phyloP scores from a whole-genome alignment of 2,888 invertebrate species.

The Perizoma affinitatum region DNA sequence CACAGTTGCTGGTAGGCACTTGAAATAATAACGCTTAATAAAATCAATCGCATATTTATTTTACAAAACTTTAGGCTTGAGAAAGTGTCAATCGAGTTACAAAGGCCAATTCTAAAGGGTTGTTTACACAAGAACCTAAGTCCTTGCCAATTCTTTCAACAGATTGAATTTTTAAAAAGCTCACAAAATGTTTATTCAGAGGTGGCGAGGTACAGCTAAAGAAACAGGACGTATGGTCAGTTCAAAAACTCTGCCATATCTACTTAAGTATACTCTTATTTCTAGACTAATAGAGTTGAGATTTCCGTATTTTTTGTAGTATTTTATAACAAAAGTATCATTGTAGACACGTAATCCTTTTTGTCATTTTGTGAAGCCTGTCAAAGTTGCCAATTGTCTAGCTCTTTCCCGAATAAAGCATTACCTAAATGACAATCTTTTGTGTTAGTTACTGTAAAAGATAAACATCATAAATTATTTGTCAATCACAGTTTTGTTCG shows the following conservation, averaged over 20 bases:
- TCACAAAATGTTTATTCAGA: constrained; percentile 68
- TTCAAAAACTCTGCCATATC: constrained; percentile 17
- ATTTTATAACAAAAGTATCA: constrained; percentile 5
- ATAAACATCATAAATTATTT: constrained; percentile 77
- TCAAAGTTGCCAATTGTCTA: constrained; percentile 79
- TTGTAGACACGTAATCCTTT: constrained; percentile 65
- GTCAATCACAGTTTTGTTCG: constrained; percentile 64
- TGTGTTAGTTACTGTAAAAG: constrained; percentile 63
- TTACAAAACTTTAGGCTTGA: constrained; percentile 38
- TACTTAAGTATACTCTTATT: constrained; percentile 34
- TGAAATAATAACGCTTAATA: constrained; percentile 32
- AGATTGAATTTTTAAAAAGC: constrained; percentile 56
- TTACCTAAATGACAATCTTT: constrained; percentile 70
- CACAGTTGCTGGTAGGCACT: constrained; percentile 31
- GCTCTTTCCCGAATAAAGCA: constrained; percentile 62
- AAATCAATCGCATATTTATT: constrained; percentile 48
- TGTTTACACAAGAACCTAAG: constrained; percentile 68
- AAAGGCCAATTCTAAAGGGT: constrained; percentile 61
- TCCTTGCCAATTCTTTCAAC: constrained; percentile 59
- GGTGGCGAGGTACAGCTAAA: constrained; percentile 66
- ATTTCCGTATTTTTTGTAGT: constrained; percentile 26
- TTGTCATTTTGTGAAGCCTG: constrained; percentile 71
- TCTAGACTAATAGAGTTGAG: constrained; percentile 41
- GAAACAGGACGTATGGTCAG: constrained; percentile 56
- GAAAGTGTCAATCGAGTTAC: constrained; percentile 54